phyloP scores from a whole-genome alignment of 2,797 vertebrate species.

The Phylloscopus collybita region DNA sequence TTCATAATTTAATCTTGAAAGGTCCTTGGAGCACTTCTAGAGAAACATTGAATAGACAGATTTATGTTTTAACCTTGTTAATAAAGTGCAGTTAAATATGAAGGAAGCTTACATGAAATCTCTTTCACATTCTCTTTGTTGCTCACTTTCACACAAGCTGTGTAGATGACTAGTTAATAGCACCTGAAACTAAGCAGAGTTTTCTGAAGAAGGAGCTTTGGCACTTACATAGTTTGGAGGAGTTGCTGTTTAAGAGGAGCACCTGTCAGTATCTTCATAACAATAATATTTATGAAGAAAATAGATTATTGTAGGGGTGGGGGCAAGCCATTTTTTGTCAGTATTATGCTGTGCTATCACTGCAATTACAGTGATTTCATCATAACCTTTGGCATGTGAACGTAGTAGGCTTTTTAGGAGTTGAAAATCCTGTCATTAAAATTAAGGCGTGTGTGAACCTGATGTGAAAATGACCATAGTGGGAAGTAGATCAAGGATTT shows the following conservation, averaged over 20 bases:
- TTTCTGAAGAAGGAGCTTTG: not conserved
- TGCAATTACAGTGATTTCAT: not conserved
- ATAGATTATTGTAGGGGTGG: not conserved
- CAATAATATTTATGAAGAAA: not conserved
- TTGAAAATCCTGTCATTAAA: not conserved
- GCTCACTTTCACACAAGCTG: not conserved
- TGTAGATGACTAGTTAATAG: not conserved
- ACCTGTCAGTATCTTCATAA: not conserved
- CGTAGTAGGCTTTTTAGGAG: not conserved
- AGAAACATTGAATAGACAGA: not conserved
- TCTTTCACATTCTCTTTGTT: not conserved
- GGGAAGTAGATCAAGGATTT: not conserved
- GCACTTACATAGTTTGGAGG: not conserved
- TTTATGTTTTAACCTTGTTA: not conserved
- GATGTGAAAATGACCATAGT: not conserved
- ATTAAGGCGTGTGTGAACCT: not conserved
- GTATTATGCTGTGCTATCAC: not conserved
- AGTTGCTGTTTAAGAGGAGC: not conserved
- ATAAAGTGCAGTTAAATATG: not conserved
- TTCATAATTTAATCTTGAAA: not conserved
- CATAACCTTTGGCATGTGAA: not conserved
- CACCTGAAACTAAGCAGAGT: not conserved
- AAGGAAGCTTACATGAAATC: not conserved
- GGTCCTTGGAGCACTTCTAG: not conserved
- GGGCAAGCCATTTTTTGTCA: not conserved